A percentile compares a stretch with the other conserved stretches of the same genome.
phyloP scores from a whole-genome alignment of 2,888 invertebrate species.

The Hydrotaea cyrtoneurina region DNA sequence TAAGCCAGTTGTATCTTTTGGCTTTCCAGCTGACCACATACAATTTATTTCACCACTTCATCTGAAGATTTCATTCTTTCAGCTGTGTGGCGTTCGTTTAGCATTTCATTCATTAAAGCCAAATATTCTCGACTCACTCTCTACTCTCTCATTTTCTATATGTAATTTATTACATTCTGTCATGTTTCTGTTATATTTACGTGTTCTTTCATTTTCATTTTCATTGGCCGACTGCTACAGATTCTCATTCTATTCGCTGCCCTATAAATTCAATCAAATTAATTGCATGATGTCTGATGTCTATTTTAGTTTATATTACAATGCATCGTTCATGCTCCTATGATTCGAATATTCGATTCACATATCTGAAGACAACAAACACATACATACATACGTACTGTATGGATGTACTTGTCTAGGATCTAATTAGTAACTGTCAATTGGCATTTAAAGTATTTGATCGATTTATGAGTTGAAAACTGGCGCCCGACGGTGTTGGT shows the following conservation, averaged over 20 bases:
- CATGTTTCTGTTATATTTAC: conserved; percentile 37
- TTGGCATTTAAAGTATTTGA: conserved; percentile 52
- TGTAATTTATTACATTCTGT: conserved; percentile 44
- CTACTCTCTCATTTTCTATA: neutral
- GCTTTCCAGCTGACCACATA: neutral
- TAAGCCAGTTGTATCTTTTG: too few species aligned
- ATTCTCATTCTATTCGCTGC: conserved; percentile 15
- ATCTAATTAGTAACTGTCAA: conserved; percentile 56
- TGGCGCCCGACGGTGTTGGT: neutral
- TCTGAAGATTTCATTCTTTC: neutral
- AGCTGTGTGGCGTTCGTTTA: neutral
- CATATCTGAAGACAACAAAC: neutral
- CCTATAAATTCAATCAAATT: conserved; percentile 61
- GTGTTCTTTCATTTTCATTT: conserved; percentile 1
- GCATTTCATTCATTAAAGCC: neutral
- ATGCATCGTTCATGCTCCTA: neutral
- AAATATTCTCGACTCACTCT: neutral
- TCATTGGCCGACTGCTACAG: neutral
- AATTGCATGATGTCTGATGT: conserved; percentile 52
- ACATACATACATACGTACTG: neutral
- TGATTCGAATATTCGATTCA: neutral
- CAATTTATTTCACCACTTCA: neutral
- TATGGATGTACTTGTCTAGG: neutral
- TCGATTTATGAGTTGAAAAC: conserved; percentile 58
- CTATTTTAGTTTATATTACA: conserved; percentile 12